Conservation (phyloP, 2,113 vertebrate genomes). For the Perccottus glenii region DNA sequence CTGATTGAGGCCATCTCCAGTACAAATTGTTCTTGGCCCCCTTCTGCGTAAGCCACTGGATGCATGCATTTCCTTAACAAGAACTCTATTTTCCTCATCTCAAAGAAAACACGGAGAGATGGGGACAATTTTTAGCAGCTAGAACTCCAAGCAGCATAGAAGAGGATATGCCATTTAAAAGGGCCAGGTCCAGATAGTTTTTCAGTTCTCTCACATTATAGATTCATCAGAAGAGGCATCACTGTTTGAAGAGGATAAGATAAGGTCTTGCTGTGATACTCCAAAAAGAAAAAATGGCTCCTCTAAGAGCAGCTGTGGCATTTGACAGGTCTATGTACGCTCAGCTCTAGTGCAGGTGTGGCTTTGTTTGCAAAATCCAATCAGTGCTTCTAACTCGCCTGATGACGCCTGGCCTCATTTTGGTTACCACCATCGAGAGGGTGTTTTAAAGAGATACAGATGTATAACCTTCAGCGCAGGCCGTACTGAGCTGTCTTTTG, state of each 20-base stretch:
- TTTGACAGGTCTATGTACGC: constrained; percentile 44
- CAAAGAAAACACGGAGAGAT: constrained; percentile 25
- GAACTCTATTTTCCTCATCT: constrained; percentile 35
- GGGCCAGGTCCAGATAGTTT: constrained; percentile 65
- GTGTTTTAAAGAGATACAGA: constrained; percentile 10
- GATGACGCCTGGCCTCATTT: constrained; percentile 43
- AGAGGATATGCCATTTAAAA: constrained; percentile 46
- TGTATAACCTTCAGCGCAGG: constrained; percentile 10
- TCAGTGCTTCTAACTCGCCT: constrained; percentile 36
- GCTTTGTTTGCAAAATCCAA: constrained; percentile 45
- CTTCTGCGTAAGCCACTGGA: constrained; percentile 20
- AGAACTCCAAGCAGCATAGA: constrained; percentile 19
- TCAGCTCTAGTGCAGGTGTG: constrained; percentile 39
- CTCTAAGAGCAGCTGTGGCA: constrained; percentile 45
- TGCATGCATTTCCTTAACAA: constrained; percentile 27
- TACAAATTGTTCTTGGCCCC: constrained; percentile 27
- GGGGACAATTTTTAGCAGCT: constrained; percentile 31
- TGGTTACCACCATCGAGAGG: constrained; percentile 1
- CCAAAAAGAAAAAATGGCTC: constrained; percentile 15
- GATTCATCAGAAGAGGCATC: constrained; percentile 59
- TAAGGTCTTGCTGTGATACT: constrained; percentile 55
- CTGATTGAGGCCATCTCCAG: constrained; percentile 13
- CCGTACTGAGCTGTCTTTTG: constrained; percentile 23
- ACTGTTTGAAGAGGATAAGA: constrained; percentile 55
- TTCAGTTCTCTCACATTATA: constrained; percentile 59